A percentile compares a stretch with the other conserved stretches of the same genome.
Evolutionary conservation across 2,888 invertebrate species (phyloP).

Genomic region (Busseola fusca): DNA sequence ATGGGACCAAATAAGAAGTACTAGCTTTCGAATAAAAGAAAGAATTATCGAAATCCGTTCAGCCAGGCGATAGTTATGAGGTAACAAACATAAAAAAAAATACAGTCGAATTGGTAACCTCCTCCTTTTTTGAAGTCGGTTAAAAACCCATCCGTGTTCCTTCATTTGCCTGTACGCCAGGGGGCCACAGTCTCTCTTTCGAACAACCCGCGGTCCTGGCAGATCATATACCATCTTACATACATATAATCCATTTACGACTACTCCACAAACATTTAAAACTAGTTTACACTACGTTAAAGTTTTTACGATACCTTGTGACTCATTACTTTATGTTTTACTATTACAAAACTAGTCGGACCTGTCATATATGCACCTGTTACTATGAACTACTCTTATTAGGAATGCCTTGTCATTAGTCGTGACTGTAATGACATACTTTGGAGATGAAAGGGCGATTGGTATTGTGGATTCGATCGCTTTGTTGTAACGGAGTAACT

Average conservation of each 20-base stretch:
- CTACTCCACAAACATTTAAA: slow-evolving; percentile 30
- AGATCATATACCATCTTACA: slow-evolving; percentile 6
- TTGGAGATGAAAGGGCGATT: slow-evolving; percentile 13
- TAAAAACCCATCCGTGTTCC: no score
- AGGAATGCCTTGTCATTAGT: slow-evolving; percentile 14
- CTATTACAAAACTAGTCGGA: slow-evolving; percentile 25
- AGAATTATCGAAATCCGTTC: no score
- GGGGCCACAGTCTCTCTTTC: no score
- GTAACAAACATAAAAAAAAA: no score
- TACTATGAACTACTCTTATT: slow-evolving; percentile 2
- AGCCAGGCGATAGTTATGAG: no score
- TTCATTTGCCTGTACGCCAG: no score
- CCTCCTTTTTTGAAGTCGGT: no score
- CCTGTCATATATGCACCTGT: slow-evolving; percentile 38
- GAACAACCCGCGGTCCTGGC: no score
- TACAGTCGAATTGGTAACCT: no score
- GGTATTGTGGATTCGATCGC: slow-evolving; percentile 8
- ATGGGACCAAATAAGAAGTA: no score
- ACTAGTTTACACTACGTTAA: slow-evolving; percentile 36
- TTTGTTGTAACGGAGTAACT: not conserved
- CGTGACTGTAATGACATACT: slow-evolving; percentile 31
- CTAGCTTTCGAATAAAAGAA: no score
- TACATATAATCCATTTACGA: slow-evolving; percentile 19
- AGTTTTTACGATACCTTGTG: slow-evolving; percentile 30
- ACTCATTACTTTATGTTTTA: slow-evolving; percentile 37